These are phyloP conservation scores for Drosophila prolongata DNA, from an alignment of 2,888 invertebrate genomes.

Conservation along the genomic window DNA sequence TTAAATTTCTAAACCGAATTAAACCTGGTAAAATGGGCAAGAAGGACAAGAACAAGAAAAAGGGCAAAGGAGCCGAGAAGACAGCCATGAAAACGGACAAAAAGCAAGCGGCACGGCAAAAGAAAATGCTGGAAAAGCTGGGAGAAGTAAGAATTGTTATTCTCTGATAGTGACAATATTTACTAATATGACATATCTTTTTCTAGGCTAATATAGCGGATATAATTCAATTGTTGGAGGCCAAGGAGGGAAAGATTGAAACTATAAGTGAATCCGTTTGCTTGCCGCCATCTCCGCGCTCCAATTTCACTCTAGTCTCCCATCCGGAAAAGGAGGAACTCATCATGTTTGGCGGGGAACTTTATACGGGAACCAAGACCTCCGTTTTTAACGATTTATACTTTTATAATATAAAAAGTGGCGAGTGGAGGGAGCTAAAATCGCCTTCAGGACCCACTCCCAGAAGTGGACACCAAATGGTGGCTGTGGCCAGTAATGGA, in stretches of 20 bases:
- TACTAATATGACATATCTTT: not conserved
- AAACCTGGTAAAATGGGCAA: conserved; percentile 88
- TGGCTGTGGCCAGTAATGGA: conserved; percentile 87
- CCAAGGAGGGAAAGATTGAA: conserved; percentile 89
- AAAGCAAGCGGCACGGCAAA: conserved; percentile 92
- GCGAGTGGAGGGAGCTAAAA: conserved; percentile 92
- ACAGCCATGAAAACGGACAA: conserved; percentile 96
- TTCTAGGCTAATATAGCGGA: conserved; percentile 88
- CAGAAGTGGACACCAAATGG: conserved; percentile 94
- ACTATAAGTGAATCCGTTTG: conserved; percentile 88
- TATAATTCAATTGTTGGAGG: conserved; percentile 91
- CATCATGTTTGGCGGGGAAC: conserved; percentile 96
- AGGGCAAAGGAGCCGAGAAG: conserved; percentile 95
- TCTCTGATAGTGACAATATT: not conserved
- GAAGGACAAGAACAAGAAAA: conserved; percentile 93
- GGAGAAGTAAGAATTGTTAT: conserved; percentile 88
- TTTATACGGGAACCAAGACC: conserved; percentile 94
- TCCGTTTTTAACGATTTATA: conserved; percentile 93
- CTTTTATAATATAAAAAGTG: conserved; percentile 91
- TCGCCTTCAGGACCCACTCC: conserved; percentile 95
- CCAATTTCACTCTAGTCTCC: conserved; percentile 91
- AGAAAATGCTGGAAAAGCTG: conserved; percentile 91
- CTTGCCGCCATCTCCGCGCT: conserved; percentile 89
- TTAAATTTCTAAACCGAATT: not conserved
- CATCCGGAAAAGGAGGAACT: conserved; percentile 95